These are phyloP conservation scores for Strongylocentrotus purpuratus DNA, from an alignment of 35 echinoderm and acorn worm species.

Conservation along the genomic window DNA sequence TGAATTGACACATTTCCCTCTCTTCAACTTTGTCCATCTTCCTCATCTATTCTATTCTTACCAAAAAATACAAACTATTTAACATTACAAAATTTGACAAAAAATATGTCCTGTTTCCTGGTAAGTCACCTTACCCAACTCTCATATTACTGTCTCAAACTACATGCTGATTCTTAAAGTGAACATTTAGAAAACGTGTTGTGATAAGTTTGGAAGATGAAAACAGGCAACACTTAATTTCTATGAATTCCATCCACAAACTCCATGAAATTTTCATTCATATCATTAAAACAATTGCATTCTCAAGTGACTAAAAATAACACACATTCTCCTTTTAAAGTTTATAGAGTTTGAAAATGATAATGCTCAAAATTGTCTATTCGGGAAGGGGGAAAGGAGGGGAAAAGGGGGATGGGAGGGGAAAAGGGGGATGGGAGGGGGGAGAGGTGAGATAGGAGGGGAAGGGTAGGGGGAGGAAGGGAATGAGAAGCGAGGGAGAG, in stretches of 20 bases:
- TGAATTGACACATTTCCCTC: not conserved
- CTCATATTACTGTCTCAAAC: not conserved
- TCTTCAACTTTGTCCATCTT: not conserved
- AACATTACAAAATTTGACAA: not conserved
- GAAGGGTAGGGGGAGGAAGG: too few relatives aligned
- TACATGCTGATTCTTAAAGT: not conserved
- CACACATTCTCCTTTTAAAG: too few relatives aligned
- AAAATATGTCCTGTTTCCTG: not conserved
- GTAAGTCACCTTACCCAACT: not conserved
- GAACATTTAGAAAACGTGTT: not conserved
- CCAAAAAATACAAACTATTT: not conserved
- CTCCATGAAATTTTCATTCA: not conserved
- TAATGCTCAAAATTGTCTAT: not conserved
- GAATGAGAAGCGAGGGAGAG: not conserved
- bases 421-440: not conserved
- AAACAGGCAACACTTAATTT: not conserved
- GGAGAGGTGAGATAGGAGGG: too few relatives aligned
- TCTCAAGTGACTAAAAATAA: too few relatives aligned
- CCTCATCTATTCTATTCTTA: not conserved
- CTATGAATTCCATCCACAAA: not conserved
- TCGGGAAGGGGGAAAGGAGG: not conserved
- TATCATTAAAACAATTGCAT: too few relatives aligned
- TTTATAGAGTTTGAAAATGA: not conserved
- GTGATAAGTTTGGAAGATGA: not conserved
- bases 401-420: not conserved